Conservation (phyloP, 1,140 invertebrate genomes). For the Pseudomyrmex concolor region DNA sequence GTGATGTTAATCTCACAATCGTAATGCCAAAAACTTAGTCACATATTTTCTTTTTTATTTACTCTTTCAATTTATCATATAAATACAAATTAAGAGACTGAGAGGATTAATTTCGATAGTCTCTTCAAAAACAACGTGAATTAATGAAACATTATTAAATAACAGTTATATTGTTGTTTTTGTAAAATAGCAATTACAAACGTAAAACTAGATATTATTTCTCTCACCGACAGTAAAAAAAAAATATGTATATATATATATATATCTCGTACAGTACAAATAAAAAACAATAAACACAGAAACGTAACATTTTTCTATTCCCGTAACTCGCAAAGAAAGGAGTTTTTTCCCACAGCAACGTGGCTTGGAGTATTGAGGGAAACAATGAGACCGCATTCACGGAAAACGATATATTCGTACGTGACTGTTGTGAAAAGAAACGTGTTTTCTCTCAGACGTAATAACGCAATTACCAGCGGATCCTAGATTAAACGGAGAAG, state of each 20-base stretch:
- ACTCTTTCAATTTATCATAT: neutral
- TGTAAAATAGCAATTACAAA: too few species aligned
- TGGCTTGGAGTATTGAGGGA: neutral
- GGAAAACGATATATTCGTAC: constrained; percentile 49
- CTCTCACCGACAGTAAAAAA: too few species aligned
- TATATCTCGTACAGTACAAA: too few species aligned
- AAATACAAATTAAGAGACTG: neutral
- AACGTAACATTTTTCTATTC: neutral
- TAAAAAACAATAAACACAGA: neutral
- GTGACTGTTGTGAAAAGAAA: constrained; percentile 33
- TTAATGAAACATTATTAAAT: too few species aligned
- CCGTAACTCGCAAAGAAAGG: constrained; percentile 20
- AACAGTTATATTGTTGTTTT: too few species aligned
- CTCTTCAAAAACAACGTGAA: too few species aligned
- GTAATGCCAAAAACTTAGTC: neutral
- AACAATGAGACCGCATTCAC: constrained; percentile 22
- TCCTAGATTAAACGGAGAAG: constrained; percentile 64
- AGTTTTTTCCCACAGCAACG: neutral
- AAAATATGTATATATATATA: too few species aligned
- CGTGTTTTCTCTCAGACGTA: constrained; percentile 36
- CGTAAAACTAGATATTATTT: too few species aligned
- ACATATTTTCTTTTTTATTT: neutral
- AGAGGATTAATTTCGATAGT: too few species aligned
- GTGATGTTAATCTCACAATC: neutral
- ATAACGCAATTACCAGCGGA: constrained; percentile 66